Evolutionary conservation across 2,888 invertebrate species (phyloP), one percentile per base, ranked within the genome.

Genomic region (Sphaerophoria rueppellii): DNA sequence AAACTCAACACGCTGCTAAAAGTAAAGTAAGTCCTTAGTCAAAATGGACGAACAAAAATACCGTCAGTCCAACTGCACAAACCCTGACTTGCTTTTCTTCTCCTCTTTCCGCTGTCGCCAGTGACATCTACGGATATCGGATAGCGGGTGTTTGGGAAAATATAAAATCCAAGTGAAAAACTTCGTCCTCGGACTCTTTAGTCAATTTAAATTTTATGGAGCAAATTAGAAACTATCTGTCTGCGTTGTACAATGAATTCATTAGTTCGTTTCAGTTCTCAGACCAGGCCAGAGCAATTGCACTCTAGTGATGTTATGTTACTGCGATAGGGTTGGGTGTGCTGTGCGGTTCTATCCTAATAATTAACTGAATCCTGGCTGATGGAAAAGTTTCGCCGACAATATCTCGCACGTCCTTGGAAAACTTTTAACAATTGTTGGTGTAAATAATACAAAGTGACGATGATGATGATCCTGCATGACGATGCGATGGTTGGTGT

Each of bases 181-280:
- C 80, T 83, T 83, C 67, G 83, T 83, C 83, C 67, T 80, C 73
- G 81, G 81, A 85, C 76, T 77, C 76, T 54, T 81, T 55, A 85
- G 85, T 85, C 85, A 85, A 85, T 85, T 85, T 77, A 85, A 85
- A 85, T 85, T 85, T 85, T 85, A 85, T 85, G 80, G 85, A 77
- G 81, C 76, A 85, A 85, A 85, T 85, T 85, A 85, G 81, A 85
- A 85, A 85, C 85, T 85, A 81, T 85, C 85, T 85, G 76, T 85
- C 85, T 85, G 81, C 76, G 85, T 74, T 80, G 76, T 60, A 81
- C 72, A 85, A 85, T 85, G 85, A 85, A 85, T 85, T 85, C 85
- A 85, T 85, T 85, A 81, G 81, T 81, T 81, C 48, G 70, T 81
- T 74, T 81, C 76, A 9, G 6, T 40, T 40, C 12, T 24, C 24